These are phyloP conservation scores for Diploptera punctata DNA, from an alignment of 2,888 invertebrate species.

Conservation along the genomic window DNA sequence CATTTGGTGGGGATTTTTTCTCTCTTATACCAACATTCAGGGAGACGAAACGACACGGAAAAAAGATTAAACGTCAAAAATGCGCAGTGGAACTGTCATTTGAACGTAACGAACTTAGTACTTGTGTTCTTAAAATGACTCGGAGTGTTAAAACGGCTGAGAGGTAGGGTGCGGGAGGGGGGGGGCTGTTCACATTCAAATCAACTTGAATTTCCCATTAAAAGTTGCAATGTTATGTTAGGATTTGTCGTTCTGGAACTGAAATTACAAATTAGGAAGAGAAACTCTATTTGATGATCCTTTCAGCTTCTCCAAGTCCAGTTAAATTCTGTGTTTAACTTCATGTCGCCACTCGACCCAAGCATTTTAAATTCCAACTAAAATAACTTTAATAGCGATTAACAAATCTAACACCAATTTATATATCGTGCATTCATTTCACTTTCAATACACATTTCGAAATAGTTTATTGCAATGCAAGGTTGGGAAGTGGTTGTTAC, in stretches of 20 bases:
- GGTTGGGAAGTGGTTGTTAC: too few species aligned
- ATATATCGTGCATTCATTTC: too few species aligned
- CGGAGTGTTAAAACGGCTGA: conserved; percentile 14
- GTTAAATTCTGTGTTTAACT: too few species aligned
- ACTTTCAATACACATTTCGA: too few species aligned
- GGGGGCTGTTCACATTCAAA: conserved; percentile 25
- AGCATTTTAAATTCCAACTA: too few species aligned
- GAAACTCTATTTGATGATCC: background rate
- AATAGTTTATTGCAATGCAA: too few species aligned
- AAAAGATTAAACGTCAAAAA: conserved; percentile 26
- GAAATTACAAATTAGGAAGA: conserved; percentile 15
- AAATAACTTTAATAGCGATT: too few species aligned
- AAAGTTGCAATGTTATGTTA: conserved; percentile 26
- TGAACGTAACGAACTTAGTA: conserved; percentile 33
- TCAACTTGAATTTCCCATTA: conserved; percentile 30
- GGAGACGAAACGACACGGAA: conserved; percentile 20
- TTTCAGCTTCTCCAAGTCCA: background rate
- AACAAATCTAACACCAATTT: too few species aligned
- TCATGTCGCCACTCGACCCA: too few species aligned
- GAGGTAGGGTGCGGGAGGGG: background rate
- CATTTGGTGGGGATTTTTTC: conserved; percentile 6
- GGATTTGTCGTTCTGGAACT: background rate
- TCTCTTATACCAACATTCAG: background rate
- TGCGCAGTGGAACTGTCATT: conserved; percentile 19
- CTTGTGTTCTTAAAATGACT: conserved; percentile 36